Base-by-base conservation (phyloP, 2,888 invertebrate genomes). In the Lepidocyrtinus sp. region DNA sequence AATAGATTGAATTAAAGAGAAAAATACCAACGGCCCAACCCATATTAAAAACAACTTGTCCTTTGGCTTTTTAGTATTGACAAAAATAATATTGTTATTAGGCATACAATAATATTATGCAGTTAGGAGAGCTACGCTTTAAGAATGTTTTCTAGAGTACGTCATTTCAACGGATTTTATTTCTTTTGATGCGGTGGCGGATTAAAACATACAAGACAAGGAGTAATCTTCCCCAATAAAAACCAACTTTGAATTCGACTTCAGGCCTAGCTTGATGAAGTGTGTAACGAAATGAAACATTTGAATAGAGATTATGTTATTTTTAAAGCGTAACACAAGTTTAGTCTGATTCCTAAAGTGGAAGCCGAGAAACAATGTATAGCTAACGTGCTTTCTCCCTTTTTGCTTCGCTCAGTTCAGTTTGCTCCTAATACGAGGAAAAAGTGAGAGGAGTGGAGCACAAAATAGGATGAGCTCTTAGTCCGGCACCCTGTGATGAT, bases 401-500 rank as follows among this genome's bases (percentile, higher is more conserved):
- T 15, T 68, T n/a, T 55, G 64, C 59, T 55, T 59, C 59, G 50
- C 55, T 22, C 67, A 12, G 36, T n/a, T 17, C 22, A 69, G 24
- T 17, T 7, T 15, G 24, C 9, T 22, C 55, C 55, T 25, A 50
- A n/a, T 2, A 22, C 36, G 46, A 67, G 22, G 59, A 73, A 12
- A 7, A 17, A 50, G 50, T 50, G 50, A 50, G 50, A 64, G 12
- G 22, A 64, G 12, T 26, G 64, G 27, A 64, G 27, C 24, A 64
- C 25, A 64, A n/a, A 64, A 17, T 17, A 50, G 50, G 50, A 50
- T 50, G 50, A 50, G 50, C 50, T 50, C 50, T 50, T 36, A 80
- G 45, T 80, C 74, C 74, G 70, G 80, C 74, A 75, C 71, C 75
- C 70, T 79, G 74, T 63, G 74, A 77, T 77, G 71, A 78, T 72